Conservation (phyloP, 2,113 vertebrate genomes). For the Tympanuchus pallidicinctus region DNA sequence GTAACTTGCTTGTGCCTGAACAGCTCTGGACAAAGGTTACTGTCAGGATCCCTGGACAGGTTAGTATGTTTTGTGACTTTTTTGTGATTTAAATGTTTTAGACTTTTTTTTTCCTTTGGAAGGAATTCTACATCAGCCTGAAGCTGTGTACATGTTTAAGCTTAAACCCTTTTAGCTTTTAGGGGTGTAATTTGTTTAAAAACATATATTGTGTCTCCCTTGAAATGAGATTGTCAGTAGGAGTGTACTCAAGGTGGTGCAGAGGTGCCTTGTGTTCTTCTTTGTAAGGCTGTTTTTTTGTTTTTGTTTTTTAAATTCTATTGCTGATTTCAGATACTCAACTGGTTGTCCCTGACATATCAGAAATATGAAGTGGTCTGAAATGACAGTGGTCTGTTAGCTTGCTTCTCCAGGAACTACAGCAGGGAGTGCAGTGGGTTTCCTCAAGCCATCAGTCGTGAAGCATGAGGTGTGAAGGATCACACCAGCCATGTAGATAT, state of each 20-base stretch:
- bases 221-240: not conserved
- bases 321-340: not conserved
- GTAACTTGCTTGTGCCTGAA: conserved; percentile 92
- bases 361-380: not conserved
- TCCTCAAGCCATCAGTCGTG: not conserved
- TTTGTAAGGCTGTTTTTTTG: not conserved
- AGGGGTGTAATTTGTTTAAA: not conserved
- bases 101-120: not conserved
- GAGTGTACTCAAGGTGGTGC: not conserved
- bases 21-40: conserved; percentile 89
- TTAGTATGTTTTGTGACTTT: conserved; percentile 61
- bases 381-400: not conserved
- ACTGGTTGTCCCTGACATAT: not conserved
- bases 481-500: not conserved
- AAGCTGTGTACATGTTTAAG: not conserved
- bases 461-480: not conserved
- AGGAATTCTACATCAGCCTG: not conserved
- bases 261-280: not conserved
- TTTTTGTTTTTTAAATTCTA: not conserved
- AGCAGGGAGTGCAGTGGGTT: not conserved
- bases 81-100: not conserved
- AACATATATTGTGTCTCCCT: accelerated
- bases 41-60: conserved; percentile 96
- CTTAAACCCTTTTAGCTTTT: not conserved
- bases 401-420: not conserved